Base-by-base conservation (phyloP, 2,113 vertebrate species). In the Nothocercus julius region DNA sequence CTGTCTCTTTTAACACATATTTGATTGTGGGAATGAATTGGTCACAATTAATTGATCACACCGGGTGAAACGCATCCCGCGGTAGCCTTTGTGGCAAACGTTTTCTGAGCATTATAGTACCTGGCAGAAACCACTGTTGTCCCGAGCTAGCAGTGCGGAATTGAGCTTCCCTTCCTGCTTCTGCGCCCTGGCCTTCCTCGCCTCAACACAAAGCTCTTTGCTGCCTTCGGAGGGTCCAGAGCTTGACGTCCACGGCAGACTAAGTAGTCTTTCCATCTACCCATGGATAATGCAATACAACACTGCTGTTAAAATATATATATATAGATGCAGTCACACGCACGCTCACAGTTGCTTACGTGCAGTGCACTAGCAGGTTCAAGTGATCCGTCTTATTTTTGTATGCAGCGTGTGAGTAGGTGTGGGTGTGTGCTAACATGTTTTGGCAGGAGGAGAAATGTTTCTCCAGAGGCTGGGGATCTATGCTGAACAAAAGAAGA, bases 371-470 rank as follows among this genome's bases (percentile, higher is more conserved):
- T 20, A 84, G 68, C 91, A 89, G 81, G 22, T 4, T 79, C 77
- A 86, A 47, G 82, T 2, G 3, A 28, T 72, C 72, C 0, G 21
- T 82, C 77, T 76, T 89, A 87, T 93, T 97, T 96, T 93, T 84
- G 69, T 28, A 89, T 49, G 47, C 84, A 89, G 86, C 0, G 1
- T 85, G 91, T 7, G 25, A 86, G 68, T 92, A 92, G 95, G 90
- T 92, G 95, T 95, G 95, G 86, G 92, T 89, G 94, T 79, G 53
- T 73, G 95, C 59, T 90, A 94, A 92, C 1, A 8, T 89, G 25
- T 68, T 94, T 96, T 96, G 94, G 90, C 92, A 96, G 84, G 51
- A 90, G 42, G 59, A 93, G 51, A 89, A 97, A 69, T 64, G 83
- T 84, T 96, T 92, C 66, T 90, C 66, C 84, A 92, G 89, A 78